Base-by-base conservation (phyloP, 1,140 invertebrate species). In the Rhyacophila brunnea region DNA sequence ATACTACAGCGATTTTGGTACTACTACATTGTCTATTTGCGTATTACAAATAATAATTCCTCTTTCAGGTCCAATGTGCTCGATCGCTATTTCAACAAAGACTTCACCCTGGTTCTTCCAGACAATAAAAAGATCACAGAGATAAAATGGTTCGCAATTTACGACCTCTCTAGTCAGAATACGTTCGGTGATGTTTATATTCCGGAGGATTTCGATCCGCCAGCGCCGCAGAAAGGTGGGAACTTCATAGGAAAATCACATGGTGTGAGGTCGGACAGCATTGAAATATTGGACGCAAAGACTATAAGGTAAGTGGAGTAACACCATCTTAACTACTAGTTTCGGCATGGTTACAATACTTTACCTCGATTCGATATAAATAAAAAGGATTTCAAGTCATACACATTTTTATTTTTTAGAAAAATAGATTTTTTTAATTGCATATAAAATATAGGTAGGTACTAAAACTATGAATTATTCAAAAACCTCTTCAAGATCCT, bases 141-240 rank as follows among this genome's bases (percentile, higher is more conserved):
- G 47, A 87, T 95, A 40, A 92, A 92, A 73, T 96, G 93, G 93
- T 83, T 96, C 46, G 87, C 92, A 0, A 82, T 96, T 17, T 96
- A 93, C 71, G 93, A 96, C 78, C 78, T 96, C 7, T 83, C 83
- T 36, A 87, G 83, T 68, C 89, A 93, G 78, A 92, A 91, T 70
- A 87, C 91, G 15, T 95, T 93, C 74, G 93, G 90, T 0, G 93
- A 96, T 74, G 86, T 96, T 20, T 92, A 90, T 67, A 88, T 96
- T 63, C 92, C 92, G 0, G 92, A 96, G 66, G 92, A 92, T 51
- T 95, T 96, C 71, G 89, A 93, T 67, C 87, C 93, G n/a, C 93
- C 93, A 0, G 75, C 83, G 11, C 80, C 86, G 1, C 88, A 92
- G 64, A 80, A 77, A 43, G 83, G 92, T 2, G 84, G 85, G 0